Evolutionary conservation across 2,888 invertebrate species (phyloP), one percentile per base, ranked within the genome.

Genomic region (Clepsis dumicolana): DNA sequence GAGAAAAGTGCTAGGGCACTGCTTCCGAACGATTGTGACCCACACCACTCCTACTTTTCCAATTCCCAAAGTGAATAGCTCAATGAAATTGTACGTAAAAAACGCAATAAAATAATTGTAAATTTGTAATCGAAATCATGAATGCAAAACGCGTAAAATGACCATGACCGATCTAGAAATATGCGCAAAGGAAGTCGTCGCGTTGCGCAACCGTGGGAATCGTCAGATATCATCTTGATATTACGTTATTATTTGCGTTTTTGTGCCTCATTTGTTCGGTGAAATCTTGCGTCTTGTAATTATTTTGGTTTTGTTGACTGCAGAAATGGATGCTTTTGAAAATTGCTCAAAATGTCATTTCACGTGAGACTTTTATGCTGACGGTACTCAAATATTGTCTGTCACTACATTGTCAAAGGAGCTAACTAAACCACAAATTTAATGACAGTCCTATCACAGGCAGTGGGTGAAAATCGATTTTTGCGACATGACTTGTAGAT

Each of bases 221-320:
- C 67, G 41, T 68, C 56, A 41, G 67, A 66, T 54, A 68, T 59
- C 56, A 63, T 67, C 63, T 67, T 52, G 38, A 68, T 63, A 59
- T 59, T 68, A 53, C 68, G 68, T 41, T 57, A 50, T 61, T 66
- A 66, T 68, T 68, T 27, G 44, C 41, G 62, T 63, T 57, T 62
- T 66, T 57, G 48, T 59, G 59, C 52, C 59, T 68, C 68, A 68
- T 68, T 64, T 59, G 64, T 29, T 63, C 41, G 52, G 68, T 52
- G 68, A 68, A 68, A 68, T 59, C 64, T 64, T 53, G 18, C 50
- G 35, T 44, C 18, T 57, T 59, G 52, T 65, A 61, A 66, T 66
- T 52, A 32, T 18, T 12, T 62, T 62, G 61, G 48, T 50, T 44
- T 25, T 16, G n/a, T 38, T n/a, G 27, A n/a, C 27, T 10, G 14